Conservation (phyloP, 37 sponge, comb jelly and placozoan genomes). For the Spongilla lacustris region DNA sequence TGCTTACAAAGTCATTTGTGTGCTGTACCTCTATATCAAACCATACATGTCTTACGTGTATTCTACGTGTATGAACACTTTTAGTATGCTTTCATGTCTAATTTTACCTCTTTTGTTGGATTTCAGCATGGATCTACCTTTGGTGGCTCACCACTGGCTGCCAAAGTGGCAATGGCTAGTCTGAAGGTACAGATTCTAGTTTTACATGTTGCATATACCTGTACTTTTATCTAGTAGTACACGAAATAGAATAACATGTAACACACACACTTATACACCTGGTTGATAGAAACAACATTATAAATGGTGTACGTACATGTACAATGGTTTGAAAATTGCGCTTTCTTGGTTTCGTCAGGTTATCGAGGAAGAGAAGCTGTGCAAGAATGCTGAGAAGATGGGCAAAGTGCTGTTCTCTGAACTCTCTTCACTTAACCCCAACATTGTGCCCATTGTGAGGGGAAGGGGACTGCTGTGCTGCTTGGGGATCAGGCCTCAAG, state of each 20-base stretch:
- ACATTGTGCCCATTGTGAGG: constrained; percentile 66
- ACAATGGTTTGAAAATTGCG: too few species aligned
- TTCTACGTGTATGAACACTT: too few species aligned
- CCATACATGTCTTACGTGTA: too few species aligned
- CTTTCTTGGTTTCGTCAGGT: constrained; percentile 53
- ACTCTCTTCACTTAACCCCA: constrained; percentile 51
- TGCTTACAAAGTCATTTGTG: too few species aligned
- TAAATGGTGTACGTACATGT: too few species aligned
- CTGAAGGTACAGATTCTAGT: constrained; percentile 75
- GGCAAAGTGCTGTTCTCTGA: constrained; percentile 77
- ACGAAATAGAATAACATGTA: too few species aligned
- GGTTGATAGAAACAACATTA: too few species aligned
- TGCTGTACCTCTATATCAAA: too few species aligned
- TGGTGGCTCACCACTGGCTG: constrained; percentile 94
- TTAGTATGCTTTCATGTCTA: background rate
- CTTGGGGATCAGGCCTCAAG: constrained; percentile 64
- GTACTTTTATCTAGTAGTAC: too few species aligned
- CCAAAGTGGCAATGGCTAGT: constrained; percentile 82
- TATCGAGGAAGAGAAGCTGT: constrained; percentile 83
- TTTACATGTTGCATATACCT: too few species aligned
- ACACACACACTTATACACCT: too few species aligned
- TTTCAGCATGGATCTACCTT: constrained; percentile 96
- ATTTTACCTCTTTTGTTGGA: background rate
- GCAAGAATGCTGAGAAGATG: constrained; percentile 81
- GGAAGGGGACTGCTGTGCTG: constrained; percentile 92